These are phyloP conservation scores for Lipophrys pholis DNA, from an alignment of 2,113 vertebrate genomes.

Conservation along the genomic window DNA sequence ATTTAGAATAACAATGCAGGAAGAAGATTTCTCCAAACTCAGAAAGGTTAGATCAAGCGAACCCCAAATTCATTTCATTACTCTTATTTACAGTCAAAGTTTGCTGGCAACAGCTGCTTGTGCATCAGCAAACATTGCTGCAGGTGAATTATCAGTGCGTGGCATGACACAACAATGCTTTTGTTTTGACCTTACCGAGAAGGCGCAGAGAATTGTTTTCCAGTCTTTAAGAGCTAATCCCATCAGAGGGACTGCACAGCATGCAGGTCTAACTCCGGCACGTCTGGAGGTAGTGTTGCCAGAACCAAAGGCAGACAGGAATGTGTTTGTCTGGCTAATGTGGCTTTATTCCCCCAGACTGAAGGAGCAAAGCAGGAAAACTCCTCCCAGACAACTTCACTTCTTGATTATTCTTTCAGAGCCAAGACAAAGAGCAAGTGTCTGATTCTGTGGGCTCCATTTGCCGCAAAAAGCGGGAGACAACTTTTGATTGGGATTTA, in stretches of 20 bases:
- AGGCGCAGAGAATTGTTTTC: conserved; percentile 70
- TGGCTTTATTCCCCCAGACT: conserved; percentile 55
- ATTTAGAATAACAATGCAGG: conserved; percentile 45
- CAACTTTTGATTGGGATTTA: conserved; percentile 41
- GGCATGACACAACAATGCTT: conserved; percentile 46
- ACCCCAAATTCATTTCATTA: conserved; percentile 41
- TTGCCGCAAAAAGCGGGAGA: conserved; percentile 18
- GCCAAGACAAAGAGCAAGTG: conserved; percentile 20
- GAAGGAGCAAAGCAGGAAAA: conserved; percentile 50
- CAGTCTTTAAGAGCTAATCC: conserved; percentile 75
- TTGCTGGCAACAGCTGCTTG: conserved; percentile 24
- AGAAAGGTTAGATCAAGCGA: conserved; percentile 59
- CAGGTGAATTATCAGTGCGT: conserved; percentile 56
- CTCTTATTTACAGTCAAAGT: conserved; percentile 43
- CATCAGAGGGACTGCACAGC: conserved; percentile 68
- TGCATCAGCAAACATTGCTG: conserved; percentile 42
- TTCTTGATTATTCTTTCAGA: conserved; percentile 54
- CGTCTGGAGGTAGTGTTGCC: conserved; percentile 62
- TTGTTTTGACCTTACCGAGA: conserved; percentile 69
- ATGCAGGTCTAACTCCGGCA: conserved; percentile 65
- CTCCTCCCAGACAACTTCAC: conserved; percentile 53
- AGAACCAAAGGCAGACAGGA: conserved; percentile 70
- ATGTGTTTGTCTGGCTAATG: conserved; percentile 75
- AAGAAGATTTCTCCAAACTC: conserved; percentile 41
- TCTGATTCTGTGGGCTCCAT: conserved; percentile 17